Evolutionary conservation across 2,888 invertebrate genomes (phyloP).

Genomic region (Gastrophysa polygoni): DNA sequence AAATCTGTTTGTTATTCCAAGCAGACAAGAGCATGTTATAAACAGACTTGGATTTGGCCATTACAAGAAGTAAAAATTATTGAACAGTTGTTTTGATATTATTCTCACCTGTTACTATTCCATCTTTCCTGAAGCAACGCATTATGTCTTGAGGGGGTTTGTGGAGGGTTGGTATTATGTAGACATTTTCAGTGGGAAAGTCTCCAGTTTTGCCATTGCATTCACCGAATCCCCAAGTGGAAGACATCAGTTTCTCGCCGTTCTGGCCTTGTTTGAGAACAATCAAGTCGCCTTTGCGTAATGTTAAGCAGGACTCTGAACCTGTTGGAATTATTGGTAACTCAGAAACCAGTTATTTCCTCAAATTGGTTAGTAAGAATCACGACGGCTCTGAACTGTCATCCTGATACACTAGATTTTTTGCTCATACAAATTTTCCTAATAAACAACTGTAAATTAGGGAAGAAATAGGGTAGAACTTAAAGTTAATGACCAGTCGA

Average conservation of each 20-base stretch:
- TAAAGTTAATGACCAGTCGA: no score
- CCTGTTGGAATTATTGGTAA: slow-evolving; percentile 41
- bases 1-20: no score
- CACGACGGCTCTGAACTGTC: no score
- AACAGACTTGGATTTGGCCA: no score
- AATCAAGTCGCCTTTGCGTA: slow-evolving; percentile 79
- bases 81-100: background rate
- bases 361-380: no score
- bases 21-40: no score
- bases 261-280: slow-evolving; percentile 74
- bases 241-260: slow-evolving; percentile 76
- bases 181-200: slow-evolving; percentile 85
- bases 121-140: slow-evolving; percentile 68
- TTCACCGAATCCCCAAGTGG: slow-evolving; percentile 75
- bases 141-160: slow-evolving; percentile 74
- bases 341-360: no score
- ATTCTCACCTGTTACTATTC: slow-evolving; percentile 44
- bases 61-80: slow-evolving; percentile 22
- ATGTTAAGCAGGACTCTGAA: slow-evolving; percentile 64
- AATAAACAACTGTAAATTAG: no score
- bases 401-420: no score
- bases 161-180: slow-evolving; percentile 82
- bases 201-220: slow-evolving; percentile 76
- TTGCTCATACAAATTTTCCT: no score
- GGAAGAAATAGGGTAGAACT: no score